Base-by-base conservation (phyloP, 2,113 vertebrate genomes). In the Panthera leo region DNA sequence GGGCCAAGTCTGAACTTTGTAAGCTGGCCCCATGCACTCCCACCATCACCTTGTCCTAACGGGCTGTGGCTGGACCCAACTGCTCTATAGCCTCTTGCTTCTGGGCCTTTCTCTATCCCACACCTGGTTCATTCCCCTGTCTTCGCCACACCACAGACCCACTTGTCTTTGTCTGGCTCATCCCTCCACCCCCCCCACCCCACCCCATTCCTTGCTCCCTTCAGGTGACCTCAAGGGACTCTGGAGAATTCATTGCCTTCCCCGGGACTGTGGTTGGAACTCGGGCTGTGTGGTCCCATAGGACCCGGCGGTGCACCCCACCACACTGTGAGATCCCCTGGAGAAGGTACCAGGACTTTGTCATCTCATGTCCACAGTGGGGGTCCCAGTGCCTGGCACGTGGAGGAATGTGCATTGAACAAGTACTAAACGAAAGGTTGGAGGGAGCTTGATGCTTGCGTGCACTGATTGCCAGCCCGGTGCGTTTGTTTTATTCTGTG, bases 361-460 rank as follows among this genome's bases (percentile, higher is more conserved):
- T 75, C 29, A 13, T 34, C 3, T 11, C 5, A 21, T 25, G n/a
- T 23, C 31, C 51, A 55, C 39, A 0, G 4, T 23, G 87, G 76
- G 8, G 13, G 21, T 15, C 31, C 23, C 23, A 4, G 1, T 13
- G 13, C 42, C 27, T 7, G 48, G 65, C 10, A 36, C 29, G 0
- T 11, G 71, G 85, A 51, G 42, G 42, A 67, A 34, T 14, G 2
- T 11, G 19, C 73, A 25, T 39, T n/a, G 65, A 55, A 53, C 61
- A 76, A 58, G 7, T 15, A 19, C 29, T 67, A 27, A 84, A 16
- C 18, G 36, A 68, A n/a, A 58, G 21, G 34, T 5, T 10, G 2
- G 42, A 61, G 53, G 45, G 23, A 58, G 9, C 21, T 21, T 55
- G 25, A 18, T 31, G 15, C 7, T 36, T 13, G 4, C 4, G 31